Evolutionary conservation across 2,888 invertebrate species (phyloP).

Genomic region (Coelinius sp.): DNA sequence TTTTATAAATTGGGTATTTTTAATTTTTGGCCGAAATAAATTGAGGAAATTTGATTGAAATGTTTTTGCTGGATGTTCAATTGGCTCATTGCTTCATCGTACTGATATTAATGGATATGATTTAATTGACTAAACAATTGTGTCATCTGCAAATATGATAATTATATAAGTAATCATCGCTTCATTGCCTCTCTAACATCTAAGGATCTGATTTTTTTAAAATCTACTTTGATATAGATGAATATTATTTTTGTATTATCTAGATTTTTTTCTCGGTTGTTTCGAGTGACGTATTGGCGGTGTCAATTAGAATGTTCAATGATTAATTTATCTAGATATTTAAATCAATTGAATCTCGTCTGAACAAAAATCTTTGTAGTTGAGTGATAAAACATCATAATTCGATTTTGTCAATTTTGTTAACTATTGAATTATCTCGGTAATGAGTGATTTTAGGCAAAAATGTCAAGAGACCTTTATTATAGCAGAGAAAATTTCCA

Average conservation of each 20-base stretch:
- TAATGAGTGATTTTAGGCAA: no score
- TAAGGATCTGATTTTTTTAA: conserved; percentile 22
- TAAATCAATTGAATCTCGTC: not conserved
- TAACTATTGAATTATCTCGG: no score
- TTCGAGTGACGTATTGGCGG: not conserved
- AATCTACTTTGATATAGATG: not conserved
- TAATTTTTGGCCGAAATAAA: conserved; percentile 37
- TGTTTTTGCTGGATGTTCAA: not conserved
- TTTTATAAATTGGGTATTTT: conserved; percentile 26
- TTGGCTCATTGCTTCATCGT: not conserved
- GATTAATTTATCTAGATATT: not conserved
- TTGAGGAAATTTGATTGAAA: conserved; percentile 23
- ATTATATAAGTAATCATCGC: conserved; percentile 6
- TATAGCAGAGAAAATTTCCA: no score
- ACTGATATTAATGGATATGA: conserved; percentile 7
- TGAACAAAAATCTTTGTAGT: no score
- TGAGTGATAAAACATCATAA: no score
- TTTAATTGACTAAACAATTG: conserved; percentile 17
- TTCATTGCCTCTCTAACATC: conserved; percentile 25
- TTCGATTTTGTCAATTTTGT: no score
- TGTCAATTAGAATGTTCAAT: conserved; percentile 1
- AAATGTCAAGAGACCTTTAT: no score
- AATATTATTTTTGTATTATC: conserved; percentile 5
- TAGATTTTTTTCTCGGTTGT: not conserved
- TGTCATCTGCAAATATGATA: conserved; percentile 17